Evolutionary conservation across 2,797 vertebrate genomes (phyloP).

Genomic region (Toxotes lorentzi): DNA sequence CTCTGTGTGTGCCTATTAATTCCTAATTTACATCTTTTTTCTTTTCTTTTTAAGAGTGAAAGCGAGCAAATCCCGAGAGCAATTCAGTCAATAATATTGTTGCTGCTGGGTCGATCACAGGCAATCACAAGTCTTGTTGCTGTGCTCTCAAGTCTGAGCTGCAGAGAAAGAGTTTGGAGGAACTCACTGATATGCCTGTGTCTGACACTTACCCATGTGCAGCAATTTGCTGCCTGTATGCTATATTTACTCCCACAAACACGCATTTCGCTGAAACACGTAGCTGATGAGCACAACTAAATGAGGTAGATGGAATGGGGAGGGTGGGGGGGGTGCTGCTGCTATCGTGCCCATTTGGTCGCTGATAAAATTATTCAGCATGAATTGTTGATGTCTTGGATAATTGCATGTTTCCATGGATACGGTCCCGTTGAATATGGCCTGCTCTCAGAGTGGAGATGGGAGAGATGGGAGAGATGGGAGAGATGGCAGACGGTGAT

Average conservation of each 20-base stretch:
- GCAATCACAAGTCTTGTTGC: conserved; percentile 40
- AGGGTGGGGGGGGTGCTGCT: background rate
- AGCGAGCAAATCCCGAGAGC: conserved; percentile 34
- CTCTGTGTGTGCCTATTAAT: conserved; percentile 35
- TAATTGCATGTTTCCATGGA: conserved; percentile 82
- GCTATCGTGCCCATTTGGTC: conserved; percentile 37
- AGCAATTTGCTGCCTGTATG: conserved; percentile 29
- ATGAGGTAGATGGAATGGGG: conserved; percentile 42
- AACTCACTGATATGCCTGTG: conserved; percentile 33
- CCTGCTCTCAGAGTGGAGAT: conserved; percentile 57
- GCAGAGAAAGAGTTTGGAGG: conserved; percentile 15
- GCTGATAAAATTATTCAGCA: conserved; percentile 79
- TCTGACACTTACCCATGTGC: conserved; percentile 29
- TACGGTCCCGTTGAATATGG: conserved; percentile 53
- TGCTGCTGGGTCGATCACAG: conserved; percentile 32
- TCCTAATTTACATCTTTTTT: conserved; percentile 27
- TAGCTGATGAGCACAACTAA: conserved; percentile 44
- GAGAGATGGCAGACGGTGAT: conserved; percentile 1
- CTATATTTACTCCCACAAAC: conserved; percentile 61
- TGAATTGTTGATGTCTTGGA: conserved; percentile 77
- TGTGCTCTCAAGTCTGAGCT: conserved; percentile 17
- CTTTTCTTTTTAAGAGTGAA: conserved; percentile 22
- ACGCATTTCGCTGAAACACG: conserved; percentile 20
- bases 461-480: conserved; percentile 48
- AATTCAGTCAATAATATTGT: conserved; percentile 50